Base-by-base conservation (phyloP, 1,140 invertebrate species). In the Drosophila leontia region DNA sequence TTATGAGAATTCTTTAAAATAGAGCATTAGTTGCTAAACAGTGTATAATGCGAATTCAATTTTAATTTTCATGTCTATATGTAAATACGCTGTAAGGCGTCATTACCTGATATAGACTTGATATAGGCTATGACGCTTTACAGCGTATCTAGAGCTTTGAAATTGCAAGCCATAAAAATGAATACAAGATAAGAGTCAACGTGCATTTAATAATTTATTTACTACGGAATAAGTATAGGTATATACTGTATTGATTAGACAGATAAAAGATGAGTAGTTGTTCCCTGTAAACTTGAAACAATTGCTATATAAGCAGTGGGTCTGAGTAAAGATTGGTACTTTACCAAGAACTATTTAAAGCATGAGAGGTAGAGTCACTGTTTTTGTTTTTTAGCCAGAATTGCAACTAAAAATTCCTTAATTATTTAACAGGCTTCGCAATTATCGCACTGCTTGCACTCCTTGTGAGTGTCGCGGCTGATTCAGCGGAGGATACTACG, bases 241-340 rank as follows among this genome's bases (percentile, higher is more conserved):
- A 23, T 23, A 59, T 70, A 41, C 35, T 29, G n/a, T 29, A 42
- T 48, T 42, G 69, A 72, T 72, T 71, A 37, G 35, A 37, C 12
- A 41, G 51, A 58, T 65, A 64, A 19, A 50, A 7, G 35, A 32
- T 34, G 41, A 32, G 29, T 42, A 51, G 7, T 41, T 15, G 17
- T 37, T 15, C 6, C 15, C 19, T 12, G 23, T 44, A 29, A 51
- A 32, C 15, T 41, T 9, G n/a, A 35, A 23, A 12, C 17, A 11
- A 23, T 19, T 34, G 65, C 69, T 72, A 71, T 72, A 72, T 50
- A 72, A 72, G 69, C 51, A 19, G 7, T 17, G 34, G 17, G 23
- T n/a, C 5, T 13, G 32, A 15, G 37, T 26, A 11, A 37, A 23
- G 12, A 41, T n/a, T 42, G 13, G 12, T 50, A 59, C 45, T 71